phyloP scores from a whole-genome alignment of 1,140 invertebrate genomes.

The Sinonovacula constricta region DNA sequence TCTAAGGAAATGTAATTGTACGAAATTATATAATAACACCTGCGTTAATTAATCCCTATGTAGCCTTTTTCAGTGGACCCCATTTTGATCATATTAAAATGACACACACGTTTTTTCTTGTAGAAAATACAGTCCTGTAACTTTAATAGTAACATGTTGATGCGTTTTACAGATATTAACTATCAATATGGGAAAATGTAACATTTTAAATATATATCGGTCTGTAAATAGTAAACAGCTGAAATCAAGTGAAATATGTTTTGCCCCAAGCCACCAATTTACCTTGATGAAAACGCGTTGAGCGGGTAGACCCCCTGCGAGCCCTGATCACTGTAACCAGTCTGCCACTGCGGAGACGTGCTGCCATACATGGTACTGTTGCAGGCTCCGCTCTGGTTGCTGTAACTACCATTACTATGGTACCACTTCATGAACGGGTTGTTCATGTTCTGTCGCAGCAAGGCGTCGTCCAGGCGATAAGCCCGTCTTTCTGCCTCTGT shows the following conservation, averaged over 20 bases:
- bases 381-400: slow-evolving; percentile 57
- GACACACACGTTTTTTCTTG: too few species aligned
- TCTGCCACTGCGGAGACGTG: slow-evolving; percentile 65
- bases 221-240: background rate
- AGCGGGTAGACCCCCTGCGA: slow-evolving; percentile 59
- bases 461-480: slow-evolving; percentile 73
- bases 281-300: slow-evolving; percentile 48
- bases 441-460: slow-evolving; percentile 74
- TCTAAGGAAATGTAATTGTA: too few species aligned
- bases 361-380: slow-evolving; percentile 62
- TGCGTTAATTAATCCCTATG: too few species aligned
- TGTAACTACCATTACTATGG: slow-evolving; percentile 60
- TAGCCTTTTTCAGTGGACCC: too few species aligned
- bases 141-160: background rate
- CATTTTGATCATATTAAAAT: too few species aligned
- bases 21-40: too few species aligned
- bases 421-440: slow-evolving; percentile 76
- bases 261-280: background rate
- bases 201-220: background rate
- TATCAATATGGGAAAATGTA: background rate
- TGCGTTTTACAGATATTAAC: background rate
- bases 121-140: background rate
- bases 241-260: background rate
- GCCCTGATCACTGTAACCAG: slow-evolving; percentile 62
- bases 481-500: slow-evolving; percentile 74